phyloP scores from a whole-genome alignment of 2,113 vertebrate species.

The Actinemys pallida region DNA sequence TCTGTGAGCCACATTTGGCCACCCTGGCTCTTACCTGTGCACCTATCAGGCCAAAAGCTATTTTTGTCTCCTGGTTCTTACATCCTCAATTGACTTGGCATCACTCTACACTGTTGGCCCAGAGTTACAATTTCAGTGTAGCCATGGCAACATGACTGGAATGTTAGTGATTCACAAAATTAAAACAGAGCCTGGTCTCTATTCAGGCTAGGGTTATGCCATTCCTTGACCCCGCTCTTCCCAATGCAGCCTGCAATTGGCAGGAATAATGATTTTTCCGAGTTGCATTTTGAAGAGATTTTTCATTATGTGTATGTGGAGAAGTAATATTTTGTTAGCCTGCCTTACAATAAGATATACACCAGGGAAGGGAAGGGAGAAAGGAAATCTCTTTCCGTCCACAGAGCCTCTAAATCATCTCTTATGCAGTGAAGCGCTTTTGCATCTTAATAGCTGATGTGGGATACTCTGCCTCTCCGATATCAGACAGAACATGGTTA shows the following conservation, averaged over 20 bases:
- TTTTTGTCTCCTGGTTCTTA: not conserved
- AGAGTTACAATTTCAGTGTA: slow-evolving; percentile 48
- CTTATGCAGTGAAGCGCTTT: not conserved
- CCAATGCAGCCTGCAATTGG: not conserved
- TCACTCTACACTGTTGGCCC: slow-evolving; percentile 33
- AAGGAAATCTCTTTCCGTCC: not conserved
- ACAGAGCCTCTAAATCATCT: not conserved
- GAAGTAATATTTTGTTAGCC: not conserved
- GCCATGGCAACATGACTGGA: slow-evolving; percentile 30
- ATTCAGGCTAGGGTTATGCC: not conserved
- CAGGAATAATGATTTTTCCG: not conserved
- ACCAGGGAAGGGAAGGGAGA: not conserved
- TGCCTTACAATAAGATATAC: not conserved
- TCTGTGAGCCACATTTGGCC: not conserved
- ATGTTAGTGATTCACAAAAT: slow-evolving; percentile 49
- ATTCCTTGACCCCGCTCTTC: not conserved
- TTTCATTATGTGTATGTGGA: not conserved
- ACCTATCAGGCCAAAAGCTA: not conserved
- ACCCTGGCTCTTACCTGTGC: fast-evolving
- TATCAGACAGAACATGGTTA: not conserved
- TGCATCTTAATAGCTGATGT: not conserved
- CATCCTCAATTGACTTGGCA: not conserved
- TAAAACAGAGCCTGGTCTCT: not conserved
- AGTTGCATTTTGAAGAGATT: slow-evolving; percentile 1
- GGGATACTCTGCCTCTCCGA: not conserved